Base-by-base conservation (phyloP, 2,888 invertebrate genomes). In the Cacoxenus indagator region DNA sequence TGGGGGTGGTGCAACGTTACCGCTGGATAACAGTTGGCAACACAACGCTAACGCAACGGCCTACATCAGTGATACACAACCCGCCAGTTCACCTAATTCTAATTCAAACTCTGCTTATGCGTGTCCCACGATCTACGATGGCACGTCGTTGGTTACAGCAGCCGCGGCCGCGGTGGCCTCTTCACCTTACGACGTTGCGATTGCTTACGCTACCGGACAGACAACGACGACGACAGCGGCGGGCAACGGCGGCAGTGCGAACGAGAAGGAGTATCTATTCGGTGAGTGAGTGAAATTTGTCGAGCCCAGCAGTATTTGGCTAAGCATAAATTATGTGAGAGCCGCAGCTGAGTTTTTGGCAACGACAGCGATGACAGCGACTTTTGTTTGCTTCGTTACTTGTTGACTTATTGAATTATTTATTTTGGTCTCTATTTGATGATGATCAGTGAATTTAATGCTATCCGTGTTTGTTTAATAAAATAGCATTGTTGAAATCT, bases 251-350 rank as follows among this genome's bases (percentile, higher is more conserved):
- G 22, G 19, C 51, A 9, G 9, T 22, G 51, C 51, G 5, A n/a
- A 9, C 19, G 86, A 87, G 70, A 88, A 88, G 82, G 88, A 88
- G 78, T 88, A 87, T 81, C 78, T 87, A 78, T 88, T 86, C 78
- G 87, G 88, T 88, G 79, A 84, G 87, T 82, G 26, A 37, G 61
- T 64, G 67, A 68, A 54, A 64, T 70, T 61, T 37, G 8, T 37
- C 37, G 11, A 37, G 6, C 5, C 6, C 37, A 37, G 11, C 37
- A 37, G 5, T 37, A 37, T 48, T 48, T n/a, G 48, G 19, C 48
- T n/a, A 6, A n/a, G n/a, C 48, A 48, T 70, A 69, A 70, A 69
- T 71, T 71, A 73, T 73, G 80, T 84, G 85, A 85, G 84, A 83
- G 74, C 72, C 73, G 80, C 84, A 64, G 83, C 76, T 67, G 66